Evolutionary conservation across 2,113 vertebrate genomes (phyloP).

Genomic region (Pseudonaja textilis): DNA sequence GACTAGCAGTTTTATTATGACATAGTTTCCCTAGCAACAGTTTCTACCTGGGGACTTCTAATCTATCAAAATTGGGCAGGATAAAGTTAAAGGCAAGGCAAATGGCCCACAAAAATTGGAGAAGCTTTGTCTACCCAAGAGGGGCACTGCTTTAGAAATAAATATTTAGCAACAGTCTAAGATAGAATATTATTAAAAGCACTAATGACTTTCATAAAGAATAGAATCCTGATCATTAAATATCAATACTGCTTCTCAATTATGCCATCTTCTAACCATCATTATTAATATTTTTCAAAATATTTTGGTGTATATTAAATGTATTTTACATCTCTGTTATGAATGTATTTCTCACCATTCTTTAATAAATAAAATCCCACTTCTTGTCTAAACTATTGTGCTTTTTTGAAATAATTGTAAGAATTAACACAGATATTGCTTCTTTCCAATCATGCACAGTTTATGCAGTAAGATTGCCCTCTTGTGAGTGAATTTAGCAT

Average conservation of each 20-base stretch:
- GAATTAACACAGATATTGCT: background rate
- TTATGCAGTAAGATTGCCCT: conserved; percentile 31
- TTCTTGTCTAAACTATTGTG: background rate
- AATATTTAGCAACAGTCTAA: background rate
- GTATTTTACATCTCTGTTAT: background rate
- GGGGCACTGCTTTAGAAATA: background rate
- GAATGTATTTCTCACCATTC: background rate
- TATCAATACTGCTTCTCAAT: background rate
- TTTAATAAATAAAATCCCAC: conserved; percentile 3
- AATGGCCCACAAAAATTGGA: background rate
- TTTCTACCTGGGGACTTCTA: background rate
- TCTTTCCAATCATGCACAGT: background rate
- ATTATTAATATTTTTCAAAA: conserved; percentile 15
- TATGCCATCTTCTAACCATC: background rate
- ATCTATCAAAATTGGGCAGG: background rate
- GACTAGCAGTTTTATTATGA: background rate
- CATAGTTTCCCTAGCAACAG: background rate
- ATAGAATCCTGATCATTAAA: background rate
- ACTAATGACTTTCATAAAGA: background rate
- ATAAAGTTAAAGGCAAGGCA: background rate
- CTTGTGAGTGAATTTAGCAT: conserved; percentile 47
- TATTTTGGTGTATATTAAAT: fast-evolving
- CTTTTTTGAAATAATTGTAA: background rate
- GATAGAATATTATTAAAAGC: background rate
- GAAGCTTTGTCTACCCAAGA: background rate